Evolutionary conservation across 1,140 invertebrate species (phyloP), one percentile per base, ranked within the genome.

Genomic region (Drosophila willistoni): DNA sequence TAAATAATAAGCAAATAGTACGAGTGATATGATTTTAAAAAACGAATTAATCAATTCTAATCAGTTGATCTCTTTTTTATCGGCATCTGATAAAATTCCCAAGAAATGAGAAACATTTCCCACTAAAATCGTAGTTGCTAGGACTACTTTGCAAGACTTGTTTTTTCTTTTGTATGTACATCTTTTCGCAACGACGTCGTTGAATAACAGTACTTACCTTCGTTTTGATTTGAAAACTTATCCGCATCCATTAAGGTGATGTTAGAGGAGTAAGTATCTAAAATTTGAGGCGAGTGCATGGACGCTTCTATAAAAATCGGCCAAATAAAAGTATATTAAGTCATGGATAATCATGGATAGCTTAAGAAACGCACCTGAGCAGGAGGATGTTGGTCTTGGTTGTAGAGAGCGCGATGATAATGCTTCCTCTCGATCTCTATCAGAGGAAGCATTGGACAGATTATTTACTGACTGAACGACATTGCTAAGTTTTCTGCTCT

Each of bases 401-500:
- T 68, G 57, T n/a, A 57, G 39, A 13, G 59, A 41, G 17, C 56
- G 42, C 4, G 56, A 68, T 63, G 76, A 39, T 19, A 36, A 14
- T 1, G 56, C 9, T 36, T 36, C 33, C 13, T 59, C 47, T 7
- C 57, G 66, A 17, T 77, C 71, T 41, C 66, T 79, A 57, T 55
- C 39, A 36, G 51, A 67, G 29, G 68, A 57, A 19, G 55, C 55
- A 65, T 55, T 71, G 22, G 67, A 59, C 42, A 65, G 39, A 63
- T 79, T 86, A 36, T 55, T 78, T 7, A 67, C 39, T 29, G 76
- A 60, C 62, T 81, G 19, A 62, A 57, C 7, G 14, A 64, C 54
- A 70, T 56, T 63, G 71, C 71, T 77, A 29, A 81, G 76, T 92
- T 75, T 94, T 60, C 94, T 93, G 66, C 95, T 95, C 90, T 96